These are phyloP conservation scores for Platerodrilus igneus DNA, from an alignment of 2,888 invertebrate genomes.

Conservation along the genomic window DNA sequence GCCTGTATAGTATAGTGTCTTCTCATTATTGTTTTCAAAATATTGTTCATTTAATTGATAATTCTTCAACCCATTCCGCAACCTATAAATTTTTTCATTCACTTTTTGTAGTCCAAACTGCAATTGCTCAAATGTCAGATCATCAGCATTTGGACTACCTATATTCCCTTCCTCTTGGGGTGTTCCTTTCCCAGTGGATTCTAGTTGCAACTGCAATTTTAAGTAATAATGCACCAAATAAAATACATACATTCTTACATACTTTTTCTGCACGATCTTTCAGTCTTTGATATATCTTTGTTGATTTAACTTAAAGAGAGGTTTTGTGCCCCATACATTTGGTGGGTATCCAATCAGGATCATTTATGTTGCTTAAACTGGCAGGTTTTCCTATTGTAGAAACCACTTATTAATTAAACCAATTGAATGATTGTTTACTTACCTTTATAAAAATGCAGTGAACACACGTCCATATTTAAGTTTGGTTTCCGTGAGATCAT, in stretches of 20 bases:
- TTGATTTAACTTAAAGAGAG: slow-evolving; percentile 1
- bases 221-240: not conserved
- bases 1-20: slow-evolving; percentile 2
- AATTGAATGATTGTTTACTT: not conserved
- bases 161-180: too few species aligned
- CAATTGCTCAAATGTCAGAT: not conserved
- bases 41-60: not conserved
- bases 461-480: slow-evolving; percentile 7
- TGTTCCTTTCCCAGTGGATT: too few species aligned
- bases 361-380: not conserved
- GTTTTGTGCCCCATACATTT: slow-evolving; percentile 3
- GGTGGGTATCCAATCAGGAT: slow-evolving; percentile 5
- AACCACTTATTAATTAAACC: slow-evolving; percentile 2
- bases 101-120: slow-evolving; percentile 1
- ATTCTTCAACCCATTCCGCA: not conserved
- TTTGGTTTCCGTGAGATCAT: slow-evolving; percentile 5
- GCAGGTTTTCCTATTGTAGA: slow-evolving; percentile 2
- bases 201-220: too few species aligned
- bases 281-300: not conserved
- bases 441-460: slow-evolving; percentile 1
- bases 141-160: too few species aligned
- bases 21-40: slow-evolving; percentile 2
- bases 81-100: not conserved
- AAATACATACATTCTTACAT: not conserved
- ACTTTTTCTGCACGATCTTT: slow-evolving; percentile 1